A percentile compares a stretch with the other conserved stretches of the same genome.
These are phyloP conservation scores for Adelges cooleyi DNA, from an alignment of 1,140 invertebrate genomes.

Conservation along the genomic window DNA sequence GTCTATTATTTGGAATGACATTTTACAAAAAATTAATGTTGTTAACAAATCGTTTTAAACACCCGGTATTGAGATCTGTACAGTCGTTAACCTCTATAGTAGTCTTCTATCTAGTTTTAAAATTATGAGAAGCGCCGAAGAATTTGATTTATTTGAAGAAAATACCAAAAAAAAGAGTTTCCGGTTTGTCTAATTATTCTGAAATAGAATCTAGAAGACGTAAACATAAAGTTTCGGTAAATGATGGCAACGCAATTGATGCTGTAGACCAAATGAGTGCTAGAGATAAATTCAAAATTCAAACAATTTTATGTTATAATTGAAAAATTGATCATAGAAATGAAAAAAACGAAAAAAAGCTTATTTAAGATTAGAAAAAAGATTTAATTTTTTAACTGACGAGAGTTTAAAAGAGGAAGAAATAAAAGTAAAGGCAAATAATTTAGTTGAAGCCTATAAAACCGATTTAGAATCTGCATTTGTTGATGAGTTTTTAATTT, in stretches of 20 bases:
- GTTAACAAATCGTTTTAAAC: slow-evolving; percentile 10
- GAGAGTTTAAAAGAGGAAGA: no score
- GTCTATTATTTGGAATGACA: slow-evolving; percentile 27
- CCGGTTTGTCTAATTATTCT: not conserved
- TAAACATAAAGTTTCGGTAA: not conserved
- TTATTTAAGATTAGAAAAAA: not conserved
- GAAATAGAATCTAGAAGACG: slow-evolving; percentile 4
- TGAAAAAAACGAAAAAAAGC: not conserved
- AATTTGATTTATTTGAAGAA: slow-evolving; percentile 2
- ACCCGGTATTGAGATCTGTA: not conserved
- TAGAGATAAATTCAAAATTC: not conserved
- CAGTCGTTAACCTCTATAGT: not conserved
- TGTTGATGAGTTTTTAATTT: not conserved
- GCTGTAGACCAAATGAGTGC: not conserved
- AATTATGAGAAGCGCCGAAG: not conserved
- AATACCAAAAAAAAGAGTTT: slow-evolving; percentile 10
- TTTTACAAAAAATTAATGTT: slow-evolving; percentile 25
- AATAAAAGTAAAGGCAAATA: no score
- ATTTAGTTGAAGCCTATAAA: no score
- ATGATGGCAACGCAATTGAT: not conserved
- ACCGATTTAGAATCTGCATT: not conserved
- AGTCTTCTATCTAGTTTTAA: slow-evolving; percentile 1
- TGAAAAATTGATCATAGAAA: not conserved
- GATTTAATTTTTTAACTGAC: no score
- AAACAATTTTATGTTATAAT: slow-evolving; percentile 10